phyloP scores from a whole-genome alignment of 2,797 vertebrate species.

The Enteromius fasciolatus region DNA sequence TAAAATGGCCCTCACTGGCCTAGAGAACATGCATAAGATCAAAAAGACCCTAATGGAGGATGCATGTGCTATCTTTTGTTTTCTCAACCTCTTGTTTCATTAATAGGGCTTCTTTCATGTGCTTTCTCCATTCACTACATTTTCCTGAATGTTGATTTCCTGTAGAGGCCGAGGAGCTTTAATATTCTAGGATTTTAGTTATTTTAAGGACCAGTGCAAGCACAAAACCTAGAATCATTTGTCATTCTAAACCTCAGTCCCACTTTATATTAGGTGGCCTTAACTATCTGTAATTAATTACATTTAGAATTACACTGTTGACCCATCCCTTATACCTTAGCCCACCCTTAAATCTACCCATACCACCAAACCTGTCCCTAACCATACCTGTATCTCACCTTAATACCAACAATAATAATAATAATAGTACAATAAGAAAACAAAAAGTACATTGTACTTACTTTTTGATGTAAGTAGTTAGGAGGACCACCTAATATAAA shows the following conservation, averaged over 20 bases:
- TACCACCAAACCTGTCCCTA: no score
- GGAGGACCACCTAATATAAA: no score
- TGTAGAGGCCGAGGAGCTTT: constrained; percentile 18
- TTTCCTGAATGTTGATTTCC: constrained; percentile 10
- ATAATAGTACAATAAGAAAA: no score
- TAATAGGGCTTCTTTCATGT: constrained; percentile 40
- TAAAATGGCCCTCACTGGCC: neutral
- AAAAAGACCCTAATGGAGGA: constrained; percentile 44
- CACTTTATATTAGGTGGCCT: no score
- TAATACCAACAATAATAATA: no score
- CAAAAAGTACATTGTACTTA: no score
- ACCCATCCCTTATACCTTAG: no score
- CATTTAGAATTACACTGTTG: no score
- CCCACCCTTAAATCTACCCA: no score
- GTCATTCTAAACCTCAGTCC: neutral
- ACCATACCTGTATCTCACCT: no score
- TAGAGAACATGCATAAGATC: constrained; percentile 22
- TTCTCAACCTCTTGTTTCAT: constrained; percentile 30
- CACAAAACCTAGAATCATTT: neutral
- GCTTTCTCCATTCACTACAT: constrained; percentile 19
- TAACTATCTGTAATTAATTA: no score
- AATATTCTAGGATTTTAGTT: constrained; percentile 6
- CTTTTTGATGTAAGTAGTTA: no score
- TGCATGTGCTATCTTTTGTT: constrained; percentile 37
- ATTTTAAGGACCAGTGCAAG: neutral